Evolutionary conservation across 2,888 invertebrate species (phyloP), one percentile per base, ranked within the genome.

Genomic region (Cenopis cana): DNA sequence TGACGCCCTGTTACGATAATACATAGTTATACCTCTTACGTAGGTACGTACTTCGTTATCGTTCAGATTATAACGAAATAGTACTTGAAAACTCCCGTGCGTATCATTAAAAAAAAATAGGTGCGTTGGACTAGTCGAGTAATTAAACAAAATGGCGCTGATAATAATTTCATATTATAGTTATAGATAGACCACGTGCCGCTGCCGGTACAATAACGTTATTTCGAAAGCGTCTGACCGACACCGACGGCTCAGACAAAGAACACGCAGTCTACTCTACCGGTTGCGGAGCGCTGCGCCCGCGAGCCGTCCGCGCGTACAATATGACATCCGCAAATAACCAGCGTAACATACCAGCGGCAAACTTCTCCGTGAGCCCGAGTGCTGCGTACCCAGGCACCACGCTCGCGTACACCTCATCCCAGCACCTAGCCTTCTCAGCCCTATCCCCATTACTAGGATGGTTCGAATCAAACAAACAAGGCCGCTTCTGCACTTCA

Each of bases 351-450:
- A 81, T 88, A 93, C 93, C 93, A 84, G 91, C 91, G 79, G 89
- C 85, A 77, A 88, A 84, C 89, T 86, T 90, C 83, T 91, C 90
- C 77, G 85, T 74, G 81, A 84, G 83, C 74, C 85, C 85, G 81
- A 93, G 87, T 81, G 84, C 80, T 78, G 77, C 76, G 92, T 92
- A 93, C 74, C 87, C 87, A 52, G 93, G 93, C 81, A 93, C 91
- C 74, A 93, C 91, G 77, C 79, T 84, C 82, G 86, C 84, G 85
- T 87, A 93, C 65, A 93, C 90, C 79, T 93, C 93, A 80, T 91
- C 91, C 93, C 93, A 93, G 78, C 88, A 88, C 75, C 89, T 82
- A 76, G 86, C 84, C 89, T 93, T 93, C 84, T 89, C 91, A 46
- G 88, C 84, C 76, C 92, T 83, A 74, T 93, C 93, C 5, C 93